Conservation (phyloP, 1,140 invertebrate genomes). For the Amphibalanus amphitrite region DNA sequence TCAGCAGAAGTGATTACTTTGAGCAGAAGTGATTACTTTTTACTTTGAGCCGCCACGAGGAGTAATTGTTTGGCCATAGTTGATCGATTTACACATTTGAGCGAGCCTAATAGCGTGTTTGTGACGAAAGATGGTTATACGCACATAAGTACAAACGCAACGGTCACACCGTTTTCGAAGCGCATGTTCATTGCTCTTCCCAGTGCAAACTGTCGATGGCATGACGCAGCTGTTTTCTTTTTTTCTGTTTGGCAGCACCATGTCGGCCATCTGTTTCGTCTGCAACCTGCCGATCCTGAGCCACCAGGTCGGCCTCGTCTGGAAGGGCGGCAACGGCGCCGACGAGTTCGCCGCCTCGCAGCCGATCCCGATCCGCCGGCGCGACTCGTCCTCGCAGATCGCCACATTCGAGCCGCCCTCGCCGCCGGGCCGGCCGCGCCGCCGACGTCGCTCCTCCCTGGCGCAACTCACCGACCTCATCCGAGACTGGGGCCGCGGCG, state of each 20-base stretch:
- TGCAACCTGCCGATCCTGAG: constrained; percentile 85
- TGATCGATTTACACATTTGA: too few species aligned
- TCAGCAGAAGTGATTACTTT: too few species aligned
- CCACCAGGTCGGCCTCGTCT: constrained; percentile 78
- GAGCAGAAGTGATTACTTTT: too few species aligned
- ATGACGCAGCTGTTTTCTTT: neutral
- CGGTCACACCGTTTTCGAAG: neutral
- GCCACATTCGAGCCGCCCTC: constrained; percentile 50
- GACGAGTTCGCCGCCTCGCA: constrained; percentile 40
- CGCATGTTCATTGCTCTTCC: too few species aligned
- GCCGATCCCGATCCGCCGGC: constrained; percentile 34
- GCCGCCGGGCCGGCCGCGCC: constrained; percentile 32
- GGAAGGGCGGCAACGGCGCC: constrained; percentile 82
- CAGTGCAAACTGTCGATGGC: neutral
- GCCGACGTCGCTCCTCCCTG: constrained; percentile 57
- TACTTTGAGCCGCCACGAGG: too few species aligned
- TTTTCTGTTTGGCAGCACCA: constrained; percentile 17
- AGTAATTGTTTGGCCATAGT: too few species aligned
- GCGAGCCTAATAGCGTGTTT: too few species aligned
- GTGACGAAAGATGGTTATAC: too few species aligned
- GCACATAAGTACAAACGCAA: neutral
- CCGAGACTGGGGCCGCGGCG: constrained; percentile 59
- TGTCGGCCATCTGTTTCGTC: constrained; percentile 58
- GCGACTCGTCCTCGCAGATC: constrained; percentile 75
- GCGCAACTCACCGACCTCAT: constrained; percentile 73